Conservation (phyloP, 2,888 invertebrate species). For the Cryptops parisi region DNA sequence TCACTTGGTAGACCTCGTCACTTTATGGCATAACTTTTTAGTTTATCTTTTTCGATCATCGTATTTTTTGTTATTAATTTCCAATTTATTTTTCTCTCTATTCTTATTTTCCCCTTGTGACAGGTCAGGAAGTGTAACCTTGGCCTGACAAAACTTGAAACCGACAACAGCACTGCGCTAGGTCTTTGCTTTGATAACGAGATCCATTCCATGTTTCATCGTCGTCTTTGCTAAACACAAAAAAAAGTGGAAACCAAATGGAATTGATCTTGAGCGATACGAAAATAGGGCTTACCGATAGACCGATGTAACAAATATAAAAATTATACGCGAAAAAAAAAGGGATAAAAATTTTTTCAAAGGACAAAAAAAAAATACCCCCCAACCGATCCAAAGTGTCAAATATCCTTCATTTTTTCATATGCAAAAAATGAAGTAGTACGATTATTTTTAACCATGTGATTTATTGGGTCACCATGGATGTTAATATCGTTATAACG, state of each 20-base stretch:
- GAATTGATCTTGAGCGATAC: not conserved
- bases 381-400: no score
- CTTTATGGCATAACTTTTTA: not conserved
- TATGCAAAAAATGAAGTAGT: no score
- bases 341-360: not conserved
- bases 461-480: not conserved
- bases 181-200: no score
- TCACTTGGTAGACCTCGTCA: not conserved
- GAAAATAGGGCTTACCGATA: not conserved
- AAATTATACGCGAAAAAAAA: slow-evolving; percentile 1
- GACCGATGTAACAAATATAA: not conserved
- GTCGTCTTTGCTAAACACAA: not conserved
- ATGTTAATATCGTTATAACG: not conserved
- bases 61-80: not conserved
- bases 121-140: slow-evolving; percentile 13
- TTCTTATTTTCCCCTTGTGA: no score
- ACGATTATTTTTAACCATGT: slow-evolving; percentile 3
- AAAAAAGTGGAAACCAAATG: not conserved
- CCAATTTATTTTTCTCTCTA: not conserved
- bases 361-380: no score
- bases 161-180: not conserved
- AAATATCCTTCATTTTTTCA: no score
- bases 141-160: slow-evolving; percentile 3
- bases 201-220: not conserved
- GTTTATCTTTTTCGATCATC: not conserved